Percentiles rank a stretch among this genome's conserved stretches.
Evolutionary conservation across 1,140 invertebrate species (phyloP).

Genomic region (Asbolus verrucosus): DNA sequence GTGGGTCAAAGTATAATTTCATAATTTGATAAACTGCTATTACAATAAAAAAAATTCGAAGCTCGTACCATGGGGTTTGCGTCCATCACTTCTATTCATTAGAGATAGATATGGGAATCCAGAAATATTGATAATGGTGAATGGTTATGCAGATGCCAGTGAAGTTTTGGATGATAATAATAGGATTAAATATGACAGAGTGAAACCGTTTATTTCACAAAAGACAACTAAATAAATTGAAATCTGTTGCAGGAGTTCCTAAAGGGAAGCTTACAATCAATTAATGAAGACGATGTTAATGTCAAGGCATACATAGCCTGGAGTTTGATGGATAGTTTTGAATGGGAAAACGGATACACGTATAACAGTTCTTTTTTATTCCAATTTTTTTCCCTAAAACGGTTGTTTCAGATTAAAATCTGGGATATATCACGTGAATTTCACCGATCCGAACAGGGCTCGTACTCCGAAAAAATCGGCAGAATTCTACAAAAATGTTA

Average conservation of each 20-base stretch:
- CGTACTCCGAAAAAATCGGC: conserved; percentile 66
- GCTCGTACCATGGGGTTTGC: conserved; percentile 67
- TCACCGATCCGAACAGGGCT: conserved; percentile 72
- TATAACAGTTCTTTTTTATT: conserved; percentile 57
- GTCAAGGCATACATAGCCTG: conserved; percentile 79
- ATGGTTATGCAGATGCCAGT: conserved; percentile 67
- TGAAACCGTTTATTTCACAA: neutral
- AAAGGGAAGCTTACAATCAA: conserved; percentile 73
- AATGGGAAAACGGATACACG: conserved; percentile 77
- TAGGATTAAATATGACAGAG: conserved; percentile 66
- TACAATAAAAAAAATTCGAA: conserved; percentile 12
- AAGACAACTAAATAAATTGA: neutral
- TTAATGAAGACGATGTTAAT: conserved; percentile 74
- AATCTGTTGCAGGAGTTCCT: conserved; percentile 69
- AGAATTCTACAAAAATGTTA: conserved; percentile 49
- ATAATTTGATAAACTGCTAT: neutral
- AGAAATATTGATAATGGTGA: conserved; percentile 71
- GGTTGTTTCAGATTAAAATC: conserved; percentile 75
- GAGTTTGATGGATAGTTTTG: conserved; percentile 84
- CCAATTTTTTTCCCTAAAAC: conserved; percentile 37
- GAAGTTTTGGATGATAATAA: conserved; percentile 66
- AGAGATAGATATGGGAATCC: conserved; percentile 68
- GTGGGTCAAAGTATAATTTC: too few relatives aligned
- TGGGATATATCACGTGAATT: conserved; percentile 82
- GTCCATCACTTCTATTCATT: conserved; percentile 69